A percentile compares a stretch with the other conserved stretches of the same genome.
Conservation (phyloP, 2,888 invertebrate genomes). For the Mantis religiosa region DNA sequence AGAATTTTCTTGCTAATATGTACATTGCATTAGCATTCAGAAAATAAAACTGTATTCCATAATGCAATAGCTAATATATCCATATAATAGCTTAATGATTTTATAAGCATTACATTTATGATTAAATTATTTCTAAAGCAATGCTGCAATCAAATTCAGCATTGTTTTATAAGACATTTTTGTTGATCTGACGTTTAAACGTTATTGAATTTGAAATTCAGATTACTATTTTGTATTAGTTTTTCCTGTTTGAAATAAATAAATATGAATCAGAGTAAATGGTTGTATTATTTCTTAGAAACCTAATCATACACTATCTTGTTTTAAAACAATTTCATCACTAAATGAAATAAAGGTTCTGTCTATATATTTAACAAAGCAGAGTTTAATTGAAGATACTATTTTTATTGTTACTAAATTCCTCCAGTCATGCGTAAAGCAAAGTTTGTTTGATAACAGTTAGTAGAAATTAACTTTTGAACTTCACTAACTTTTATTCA, state of each 20-base stretch:
- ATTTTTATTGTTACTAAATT: no score
- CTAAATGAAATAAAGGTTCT: no score
- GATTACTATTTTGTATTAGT: neutral
- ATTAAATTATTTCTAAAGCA: neutral
- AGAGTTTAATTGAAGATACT: no score
- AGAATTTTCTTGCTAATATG: neutral
- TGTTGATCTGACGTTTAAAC: neutral
- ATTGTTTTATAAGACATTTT: neutral
- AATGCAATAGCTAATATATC: neutral
- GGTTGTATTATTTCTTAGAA: neutral
- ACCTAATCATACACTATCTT: neutral
- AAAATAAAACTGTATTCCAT: neutral
- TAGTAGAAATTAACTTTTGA: no score
- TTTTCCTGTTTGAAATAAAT: neutral
- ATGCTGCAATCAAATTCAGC: neutral
- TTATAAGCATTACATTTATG: neutral
- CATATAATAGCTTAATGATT: neutral
- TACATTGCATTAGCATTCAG: neutral
- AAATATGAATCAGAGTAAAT: neutral
- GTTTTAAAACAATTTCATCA: no score
- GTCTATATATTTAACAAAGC: no score
- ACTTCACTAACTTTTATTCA: no score
- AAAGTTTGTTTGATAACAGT: no score
- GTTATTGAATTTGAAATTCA: neutral
- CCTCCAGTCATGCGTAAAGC: no score